A percentile compares a stretch with the other conserved stretches of the same genome.
phyloP scores from a whole-genome alignment of 1,140 invertebrate genomes.

The Eupristina koningsbergeri region DNA sequence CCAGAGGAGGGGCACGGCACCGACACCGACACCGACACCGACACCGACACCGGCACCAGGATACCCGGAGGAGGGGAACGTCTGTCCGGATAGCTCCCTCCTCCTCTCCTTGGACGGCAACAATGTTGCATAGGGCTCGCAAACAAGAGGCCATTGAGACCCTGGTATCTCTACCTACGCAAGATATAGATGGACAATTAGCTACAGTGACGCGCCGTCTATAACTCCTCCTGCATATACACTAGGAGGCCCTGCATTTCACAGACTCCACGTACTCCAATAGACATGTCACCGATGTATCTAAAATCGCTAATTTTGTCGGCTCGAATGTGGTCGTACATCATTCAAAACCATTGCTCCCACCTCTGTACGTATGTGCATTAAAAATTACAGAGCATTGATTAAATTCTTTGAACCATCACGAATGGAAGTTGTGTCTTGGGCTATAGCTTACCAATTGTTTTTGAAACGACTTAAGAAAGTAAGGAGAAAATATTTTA shows the following conservation, averaged over 20 bases:
- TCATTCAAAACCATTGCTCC: background rate
- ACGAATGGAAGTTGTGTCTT: too few species aligned
- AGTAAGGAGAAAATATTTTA: too few species aligned
- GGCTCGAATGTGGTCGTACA: background rate
- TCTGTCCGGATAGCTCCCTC: conserved; percentile 33
- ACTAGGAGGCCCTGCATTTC: conserved; percentile 20
- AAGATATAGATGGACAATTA: conserved; percentile 73
- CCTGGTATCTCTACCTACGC: conserved; percentile 61
- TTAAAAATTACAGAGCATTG: background rate
- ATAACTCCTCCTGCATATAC: conserved; percentile 57
- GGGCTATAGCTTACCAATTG: too few species aligned
- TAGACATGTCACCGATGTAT: conserved; percentile 19
- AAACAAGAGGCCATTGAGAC: conserved; percentile 70
- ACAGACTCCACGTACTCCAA: conserved; percentile 41
- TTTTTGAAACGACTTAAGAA: too few species aligned
- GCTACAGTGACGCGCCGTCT: conserved; percentile 64
- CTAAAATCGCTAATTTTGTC: conserved; percentile 33
- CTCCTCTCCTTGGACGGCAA: conserved; percentile 60
- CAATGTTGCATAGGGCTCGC: conserved; percentile 65
- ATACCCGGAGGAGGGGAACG: conserved; percentile 23
- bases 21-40: background rate
- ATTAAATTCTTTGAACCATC: background rate
- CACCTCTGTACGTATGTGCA: too few species aligned
- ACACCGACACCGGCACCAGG: too few species aligned
- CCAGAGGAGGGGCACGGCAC: background rate